These are phyloP conservation scores for Amblyteles armatorius DNA, from an alignment of 2,888 invertebrate species.

Conservation along the genomic window DNA sequence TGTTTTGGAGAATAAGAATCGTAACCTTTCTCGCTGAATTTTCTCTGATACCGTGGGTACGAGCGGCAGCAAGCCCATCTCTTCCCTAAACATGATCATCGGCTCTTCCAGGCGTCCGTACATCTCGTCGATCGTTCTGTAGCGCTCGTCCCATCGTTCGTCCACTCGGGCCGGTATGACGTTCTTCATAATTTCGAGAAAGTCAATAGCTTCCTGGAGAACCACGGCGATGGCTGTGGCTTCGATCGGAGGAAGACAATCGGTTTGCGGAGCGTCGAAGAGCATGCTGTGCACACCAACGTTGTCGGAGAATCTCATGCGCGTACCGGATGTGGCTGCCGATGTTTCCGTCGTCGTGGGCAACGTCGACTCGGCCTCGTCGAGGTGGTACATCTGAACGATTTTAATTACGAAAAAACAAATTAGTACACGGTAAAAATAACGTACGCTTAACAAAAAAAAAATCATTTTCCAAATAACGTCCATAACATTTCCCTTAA, in stretches of 20 bases:
- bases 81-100: constrained; percentile 68
- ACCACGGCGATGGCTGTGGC: constrained; percentile 67
- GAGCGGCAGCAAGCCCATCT: constrained; percentile 69
- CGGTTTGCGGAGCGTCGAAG: constrained; percentile 63
- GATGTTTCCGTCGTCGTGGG: constrained; percentile 33
- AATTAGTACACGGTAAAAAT: no score
- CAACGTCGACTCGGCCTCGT: constrained; percentile 17
- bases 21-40: constrained; percentile 76
- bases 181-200: constrained; percentile 70
- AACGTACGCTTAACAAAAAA: no score
- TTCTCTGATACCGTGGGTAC: constrained; percentile 71
- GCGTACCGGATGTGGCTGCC: constrained; percentile 23
- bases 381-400: constrained; percentile 16
- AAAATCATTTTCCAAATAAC: no score
- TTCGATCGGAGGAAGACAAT: constrained; percentile 70
- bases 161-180: constrained; percentile 72
- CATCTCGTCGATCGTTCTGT: constrained; percentile 68
- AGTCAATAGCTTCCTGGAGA: constrained; percentile 72
- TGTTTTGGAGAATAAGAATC: not conserved
- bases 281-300: constrained; percentile 70
- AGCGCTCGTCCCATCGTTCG: constrained; percentile 71
- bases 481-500: no score
- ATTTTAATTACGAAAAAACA: no score
- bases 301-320: constrained; percentile 69
- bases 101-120: constrained; percentile 71